Conservation (phyloP, 2,888 invertebrate species). For the Celastrina argiolus region DNA sequence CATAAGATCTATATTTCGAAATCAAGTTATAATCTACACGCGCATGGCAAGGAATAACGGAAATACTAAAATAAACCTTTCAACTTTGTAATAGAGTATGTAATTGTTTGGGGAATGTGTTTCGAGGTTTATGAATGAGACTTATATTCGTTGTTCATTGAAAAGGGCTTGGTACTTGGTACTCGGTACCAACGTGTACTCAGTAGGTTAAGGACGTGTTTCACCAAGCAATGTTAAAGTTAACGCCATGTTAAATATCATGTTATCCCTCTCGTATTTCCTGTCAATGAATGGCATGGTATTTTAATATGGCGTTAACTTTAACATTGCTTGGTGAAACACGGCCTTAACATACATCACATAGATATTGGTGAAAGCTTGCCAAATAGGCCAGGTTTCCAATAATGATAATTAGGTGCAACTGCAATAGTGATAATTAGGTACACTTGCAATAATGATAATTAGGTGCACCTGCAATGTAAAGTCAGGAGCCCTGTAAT, state of each 20-base stretch:
- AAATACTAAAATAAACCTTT: background rate
- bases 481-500: no score
- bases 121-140: slow-evolving; percentile 11
- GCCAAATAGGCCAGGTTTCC: background rate
- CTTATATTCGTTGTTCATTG: slow-evolving; percentile 16
- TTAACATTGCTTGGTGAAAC: background rate
- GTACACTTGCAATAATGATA: no score
- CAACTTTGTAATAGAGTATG: background rate
- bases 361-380: background rate
- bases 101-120: background rate
- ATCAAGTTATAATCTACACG: background rate
- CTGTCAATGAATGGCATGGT: no score
- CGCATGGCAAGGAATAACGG: background rate
- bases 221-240: no score
- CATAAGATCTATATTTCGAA: background rate
- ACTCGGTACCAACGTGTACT: background rate
- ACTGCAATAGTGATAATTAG: no score
- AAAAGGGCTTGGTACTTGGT: background rate
- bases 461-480: no score
- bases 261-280: no score
- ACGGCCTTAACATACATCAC: background rate
- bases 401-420: background rate
- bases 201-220: no score
- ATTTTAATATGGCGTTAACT: no score
- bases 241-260: no score